Base-by-base conservation (phyloP, 2,888 invertebrate genomes). In the Lycaena phlaeas region DNA sequence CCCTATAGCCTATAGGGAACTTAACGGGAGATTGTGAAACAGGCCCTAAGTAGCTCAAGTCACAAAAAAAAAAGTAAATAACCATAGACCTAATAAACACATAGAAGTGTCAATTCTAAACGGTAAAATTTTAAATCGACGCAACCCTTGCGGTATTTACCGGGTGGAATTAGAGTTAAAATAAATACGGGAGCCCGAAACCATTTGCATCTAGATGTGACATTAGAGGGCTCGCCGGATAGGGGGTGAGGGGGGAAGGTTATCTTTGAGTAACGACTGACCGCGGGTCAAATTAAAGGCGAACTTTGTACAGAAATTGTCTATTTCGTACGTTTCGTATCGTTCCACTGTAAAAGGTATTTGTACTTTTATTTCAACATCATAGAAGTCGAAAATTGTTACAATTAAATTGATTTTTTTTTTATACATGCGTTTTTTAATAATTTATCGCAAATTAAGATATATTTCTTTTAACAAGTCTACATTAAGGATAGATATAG, bases 131-230 rank as follows among this genome's bases (percentile, higher is more conserved):
- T 15, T 26, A 27, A 30, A 31, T 22, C 31, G 30, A 31, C 26
- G 25, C 54, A 53, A 53, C 69, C 76, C 67, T 73, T 74, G 76
- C 59, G 76, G 79, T 77, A 74, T 78, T 81, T 76, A 70, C 73
- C 56, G 65, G 61, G 61, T 61, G 56, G 58, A 77, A 79, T 76
- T 75, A 74, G 65, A 75, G 69, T 73, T 71, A 69, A 73, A 74
- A 70, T 79, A 79, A 79, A 81, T 76, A 78, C 70, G 57, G 59
- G 68, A 46, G 49, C 64, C 64, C 64, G 65, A 64, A 68, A 71
- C 78, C 77, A 84, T 84, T 84, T 82, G 79, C 84, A 84, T 82
- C 70, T 69, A 74, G 79, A 84, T 82, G 81, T 75, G 77, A 77
- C 84, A 78, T 82, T 81, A 81, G 68, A 5, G 22, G 22, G 22